These are phyloP conservation scores for Hippocampus barbouri DNA, from an alignment of 2,113 vertebrate genomes.

Conservation along the genomic window DNA sequence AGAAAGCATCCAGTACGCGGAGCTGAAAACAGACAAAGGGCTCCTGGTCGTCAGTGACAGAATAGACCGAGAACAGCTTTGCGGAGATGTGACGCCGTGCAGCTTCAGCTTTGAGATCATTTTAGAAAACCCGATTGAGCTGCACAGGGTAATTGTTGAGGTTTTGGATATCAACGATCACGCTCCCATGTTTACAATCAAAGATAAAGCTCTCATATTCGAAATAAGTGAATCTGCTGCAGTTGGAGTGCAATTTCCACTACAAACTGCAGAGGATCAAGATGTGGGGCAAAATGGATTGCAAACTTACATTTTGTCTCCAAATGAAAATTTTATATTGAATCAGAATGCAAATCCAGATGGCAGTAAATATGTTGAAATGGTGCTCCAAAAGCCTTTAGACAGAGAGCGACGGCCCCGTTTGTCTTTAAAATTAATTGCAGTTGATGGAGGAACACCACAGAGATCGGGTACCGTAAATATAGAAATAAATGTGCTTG, in stretches of 20 bases:
- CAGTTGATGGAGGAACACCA: slow-evolving; percentile 70
- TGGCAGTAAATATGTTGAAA: slow-evolving; percentile 58
- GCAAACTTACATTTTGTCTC: slow-evolving; percentile 62
- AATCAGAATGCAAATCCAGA: slow-evolving; percentile 55
- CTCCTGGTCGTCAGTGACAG: slow-evolving; percentile 42
- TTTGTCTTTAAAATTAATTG: slow-evolving; percentile 60
- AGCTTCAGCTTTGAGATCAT: slow-evolving; percentile 56
- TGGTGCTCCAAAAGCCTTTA: slow-evolving; percentile 62
- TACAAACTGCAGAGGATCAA: slow-evolving; percentile 57
- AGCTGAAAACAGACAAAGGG: slow-evolving; percentile 54
- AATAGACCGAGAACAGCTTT: slow-evolving; percentile 56
- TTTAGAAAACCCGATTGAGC: slow-evolving; percentile 58
- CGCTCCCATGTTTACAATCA: slow-evolving; percentile 22
- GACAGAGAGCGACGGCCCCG: slow-evolving; percentile 57
- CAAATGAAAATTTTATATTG: slow-evolving; percentile 62
- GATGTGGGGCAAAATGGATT: slow-evolving; percentile 67
- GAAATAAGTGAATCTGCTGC: slow-evolving; percentile 53
- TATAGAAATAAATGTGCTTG: slow-evolving; percentile 65
- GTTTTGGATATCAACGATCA: slow-evolving; percentile 61
- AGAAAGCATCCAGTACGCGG: slow-evolving; percentile 32
- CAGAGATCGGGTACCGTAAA: slow-evolving; percentile 58
- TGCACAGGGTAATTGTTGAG: slow-evolving; percentile 41
- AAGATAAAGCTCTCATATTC: slow-evolving; percentile 18
- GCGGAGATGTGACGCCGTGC: slow-evolving; percentile 43
- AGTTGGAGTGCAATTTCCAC: slow-evolving; percentile 17